Evolutionary conservation across 2,797 vertebrate species (phyloP), one percentile per base, ranked within the genome.

Genomic region (Apodemus agrarius): DNA sequence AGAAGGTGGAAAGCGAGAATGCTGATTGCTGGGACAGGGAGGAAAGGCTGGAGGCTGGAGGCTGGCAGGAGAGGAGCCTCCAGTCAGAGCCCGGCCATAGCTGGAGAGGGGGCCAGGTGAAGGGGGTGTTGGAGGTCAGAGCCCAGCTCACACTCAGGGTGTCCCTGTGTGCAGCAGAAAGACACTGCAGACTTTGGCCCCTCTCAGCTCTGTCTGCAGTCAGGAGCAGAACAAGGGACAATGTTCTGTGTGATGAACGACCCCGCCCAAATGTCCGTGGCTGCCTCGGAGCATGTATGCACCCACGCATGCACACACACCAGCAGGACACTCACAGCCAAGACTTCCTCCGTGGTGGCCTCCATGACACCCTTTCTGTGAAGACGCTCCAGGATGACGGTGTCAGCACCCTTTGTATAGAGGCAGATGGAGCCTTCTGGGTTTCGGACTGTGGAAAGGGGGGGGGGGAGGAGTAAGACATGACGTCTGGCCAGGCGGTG

Each of bases 371-470:
- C 98, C 93, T 98, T 98, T 16, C 94, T 95, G 91, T 91, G 96
- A 96, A 99, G 98, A 75, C 99, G 98, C 95, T 99, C 98, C 88
- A 99, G 98, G 97, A 99, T 99, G 95, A 99, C 99, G 0, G 98
- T 98, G 98, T 99, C 99, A 0, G 99, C 99, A 17, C 99, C 99
- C 97, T 99, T 99, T 97, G 99, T 99, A 98, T 99, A 99, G 31
- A 99, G 99, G 93, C 98, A 99, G 98, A 99, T 98, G 34, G 90
- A 98, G 75, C 99, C 99, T 90, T 99, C 99, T 0, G 99, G 99
- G 85, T 99, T 99, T 75, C 98, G 98, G 94, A 99, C 99, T 99
- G 98, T 26, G 82, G 49, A 4, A 95, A 14, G 1, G 12, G 34
- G 13, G 40, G 49, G 69, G 91, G 1, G 12, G 34, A 8, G 40